Evolutionary conservation across 2,113 vertebrate genomes (phyloP), one percentile per base, ranked within the genome.

Genomic region (Chelonoidis abingdonii): DNA sequence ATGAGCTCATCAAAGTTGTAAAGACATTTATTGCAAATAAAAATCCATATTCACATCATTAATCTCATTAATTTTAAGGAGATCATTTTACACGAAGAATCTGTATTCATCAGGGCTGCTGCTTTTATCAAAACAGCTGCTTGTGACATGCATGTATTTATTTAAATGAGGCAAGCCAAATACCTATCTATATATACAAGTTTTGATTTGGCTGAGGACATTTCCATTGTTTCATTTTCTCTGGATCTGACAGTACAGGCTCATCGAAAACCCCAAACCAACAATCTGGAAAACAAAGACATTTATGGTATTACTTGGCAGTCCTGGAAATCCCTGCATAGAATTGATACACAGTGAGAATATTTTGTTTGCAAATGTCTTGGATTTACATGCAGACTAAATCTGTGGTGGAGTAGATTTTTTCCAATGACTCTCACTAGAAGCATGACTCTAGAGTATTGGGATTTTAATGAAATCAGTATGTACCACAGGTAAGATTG

Each of bases 231-330:
- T 93, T 98, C 95, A 98, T 96, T 98, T 98, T 52, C 50, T 97
- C 80, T 94, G 80, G 1, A 98, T 98, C 95, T 98, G 98, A 97
- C 98, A 98, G 86, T 97, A 98, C 49, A 99, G 97, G 62, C 92
- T 90, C 98, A 98, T 98, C 53, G 98, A 98, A 97, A 98, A 98
- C 80, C 91, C 94, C 97, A 98, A 92, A 90, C 98, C 98, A 24
- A 98, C 27, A 75, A 98, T 80, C 98, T 98, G 98, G 89, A 98
- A 98, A 98, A 96, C 78, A 97, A 95, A 97, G 52, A 95, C 69
- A 92, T 97, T 86, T 96, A 97, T 80, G 96, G 56, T 69, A 89
- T 98, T 97, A 97, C 76, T 92, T 94, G 91, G 84, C 81, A 96
- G 52, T 86, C 79, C 90, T 92, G 88, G 83, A 97, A 96, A 96